Percentiles rank a stretch among this genome's conserved stretches.
Evolutionary conservation across 2,888 invertebrate species (phyloP).

Genomic region (Trissolcus brochymenae): DNA sequence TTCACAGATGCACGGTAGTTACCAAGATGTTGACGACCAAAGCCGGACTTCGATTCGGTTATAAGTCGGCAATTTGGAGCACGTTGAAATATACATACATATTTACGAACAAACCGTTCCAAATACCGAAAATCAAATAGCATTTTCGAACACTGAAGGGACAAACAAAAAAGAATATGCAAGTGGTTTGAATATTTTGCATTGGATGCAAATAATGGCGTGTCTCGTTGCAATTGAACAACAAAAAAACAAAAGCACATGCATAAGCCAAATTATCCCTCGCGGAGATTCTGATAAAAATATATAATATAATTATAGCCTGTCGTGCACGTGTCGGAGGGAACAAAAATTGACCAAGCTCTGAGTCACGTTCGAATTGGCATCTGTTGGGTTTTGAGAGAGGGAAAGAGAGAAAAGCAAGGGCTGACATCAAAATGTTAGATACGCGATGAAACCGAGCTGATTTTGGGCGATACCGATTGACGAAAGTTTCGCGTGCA

Average conservation of each 20-base stretch:
- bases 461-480: slow-evolving; percentile 10
- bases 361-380: no score
- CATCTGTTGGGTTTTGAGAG: no score
- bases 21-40: slow-evolving; percentile 33
- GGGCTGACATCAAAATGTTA: slow-evolving; percentile 19
- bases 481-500: slow-evolving; percentile 43
- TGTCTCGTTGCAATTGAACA: slow-evolving; percentile 32
- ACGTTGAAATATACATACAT: slow-evolving; percentile 24
- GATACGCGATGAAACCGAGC: slow-evolving; percentile 24
- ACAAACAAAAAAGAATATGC: neutral
- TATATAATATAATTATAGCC: slow-evolving; percentile 26
- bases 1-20: slow-evolving; percentile 32
- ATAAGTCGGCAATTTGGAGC: slow-evolving; percentile 25
- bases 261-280: slow-evolving; percentile 38
- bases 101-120: slow-evolving; percentile 11
- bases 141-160: neutral
- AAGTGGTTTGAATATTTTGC: neutral
- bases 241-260: slow-evolving; percentile 6
- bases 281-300: slow-evolving; percentile 20
- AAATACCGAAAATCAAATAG: slow-evolving; percentile 12
- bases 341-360: slow-evolving; percentile 12
- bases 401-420: no score
- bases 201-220: slow-evolving; percentile 16
- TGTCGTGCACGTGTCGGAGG: slow-evolving; percentile 41
- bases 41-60: slow-evolving; percentile 15